Conservation (phyloP, 2,113 vertebrate genomes). For the Peromyscus leucopus region DNA sequence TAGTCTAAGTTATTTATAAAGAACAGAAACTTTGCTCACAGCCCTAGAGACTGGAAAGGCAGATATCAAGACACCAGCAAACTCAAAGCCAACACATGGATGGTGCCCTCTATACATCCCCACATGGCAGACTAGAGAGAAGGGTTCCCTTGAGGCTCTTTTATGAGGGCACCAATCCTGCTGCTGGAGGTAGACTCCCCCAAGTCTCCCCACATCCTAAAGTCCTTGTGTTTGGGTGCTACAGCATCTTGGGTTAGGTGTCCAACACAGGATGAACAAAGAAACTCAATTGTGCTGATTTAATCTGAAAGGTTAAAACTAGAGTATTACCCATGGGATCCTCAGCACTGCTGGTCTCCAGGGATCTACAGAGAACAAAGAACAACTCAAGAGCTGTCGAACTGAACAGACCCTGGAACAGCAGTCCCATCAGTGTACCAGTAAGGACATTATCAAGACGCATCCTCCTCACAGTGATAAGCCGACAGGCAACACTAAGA, state of each 20-base stretch:
- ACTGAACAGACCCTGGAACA: accelerated
- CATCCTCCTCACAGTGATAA: background rate
- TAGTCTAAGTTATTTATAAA: background rate
- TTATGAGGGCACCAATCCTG: background rate
- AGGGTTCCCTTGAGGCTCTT: background rate
- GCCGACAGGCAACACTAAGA: background rate
- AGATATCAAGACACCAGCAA: background rate
- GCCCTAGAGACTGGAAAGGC: background rate
- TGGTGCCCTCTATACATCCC: background rate
- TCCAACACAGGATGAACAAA: background rate
- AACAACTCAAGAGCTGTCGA: background rate
- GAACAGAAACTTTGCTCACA: background rate
- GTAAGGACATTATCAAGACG: too few relatives aligned
- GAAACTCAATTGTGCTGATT: background rate
- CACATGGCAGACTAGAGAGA: background rate
- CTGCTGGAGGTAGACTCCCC: background rate
- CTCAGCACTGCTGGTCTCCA: background rate
- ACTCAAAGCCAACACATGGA: accelerated
- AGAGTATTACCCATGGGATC: background rate
- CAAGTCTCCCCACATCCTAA: background rate
- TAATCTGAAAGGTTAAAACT: background rate
- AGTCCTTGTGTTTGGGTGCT: background rate
- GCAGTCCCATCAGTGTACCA: accelerated
- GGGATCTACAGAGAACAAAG: background rate
- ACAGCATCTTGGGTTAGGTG: background rate